Evolutionary conservation across 1,140 invertebrate genomes (phyloP), one percentile per base, ranked within the genome.

Genomic region (Drosophila trapezifrons): DNA sequence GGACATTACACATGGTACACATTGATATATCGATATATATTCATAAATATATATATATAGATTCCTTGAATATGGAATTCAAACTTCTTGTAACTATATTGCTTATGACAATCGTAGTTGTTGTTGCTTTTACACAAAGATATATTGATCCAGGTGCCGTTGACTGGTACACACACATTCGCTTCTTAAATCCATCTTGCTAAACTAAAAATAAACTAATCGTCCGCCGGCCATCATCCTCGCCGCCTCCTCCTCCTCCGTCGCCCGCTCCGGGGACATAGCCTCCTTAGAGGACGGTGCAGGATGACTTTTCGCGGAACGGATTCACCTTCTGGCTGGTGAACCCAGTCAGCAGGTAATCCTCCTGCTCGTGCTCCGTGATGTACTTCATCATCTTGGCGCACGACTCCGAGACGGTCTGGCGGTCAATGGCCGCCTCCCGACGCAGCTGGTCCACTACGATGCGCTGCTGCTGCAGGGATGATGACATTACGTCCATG

Each of bases 271-370:
- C 18, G 38, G 15, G 22, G 25, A 4, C 25, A 27, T 27, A 17
- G 13, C 40, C 72, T 40, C 32, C 81, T 95, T 96, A 98, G 75
- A 98, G 94, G 85, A 98, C 93, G 62, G 94, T 94, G 93, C 98
- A 99, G 46, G 97, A 96, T 80, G 96, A 98, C 93, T 99, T 99
- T 93, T 99, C 98, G 85, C 98, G 95, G 94, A 99, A 99, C 32
- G 98, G 98, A 94, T 99, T 99, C 9, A 98, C 97, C 92, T 98
- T 98, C 92, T 99, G 98, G 69, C 96, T 98, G 59, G 97, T 96
- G 93, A 99, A 99, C 4, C 98, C 98, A 84, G 98, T 96, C 60
- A 99, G 94, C n/a, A 99, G 95, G 90, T 96, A 98, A 93, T 99
- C 98, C 90, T 98, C 97, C 82, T 97, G 96, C 91, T 98, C 95